A percentile compares a stretch with the other conserved stretches of the same genome.
Conservation (phyloP, 2,888 invertebrate genomes). For the Trachelus troglodyta region DNA sequence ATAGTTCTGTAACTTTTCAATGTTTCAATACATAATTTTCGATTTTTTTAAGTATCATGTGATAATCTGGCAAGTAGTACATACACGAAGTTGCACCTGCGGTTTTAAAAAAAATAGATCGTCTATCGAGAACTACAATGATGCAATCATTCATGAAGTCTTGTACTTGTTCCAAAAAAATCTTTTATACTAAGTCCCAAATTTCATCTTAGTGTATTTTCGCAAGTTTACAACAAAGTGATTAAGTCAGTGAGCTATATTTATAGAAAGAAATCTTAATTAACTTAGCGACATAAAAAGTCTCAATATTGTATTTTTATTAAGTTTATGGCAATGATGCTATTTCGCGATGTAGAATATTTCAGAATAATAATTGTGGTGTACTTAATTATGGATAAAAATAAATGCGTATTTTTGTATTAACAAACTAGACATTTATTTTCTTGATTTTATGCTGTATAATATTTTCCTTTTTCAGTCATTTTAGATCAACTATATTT, state of each 20-base stretch:
- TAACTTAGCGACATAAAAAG: not conserved
- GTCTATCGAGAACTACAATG: not conserved
- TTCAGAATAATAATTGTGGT: conserved; percentile 30
- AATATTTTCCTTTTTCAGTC: not conserved
- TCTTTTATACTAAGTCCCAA: not conserved
- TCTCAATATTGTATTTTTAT: not conserved
- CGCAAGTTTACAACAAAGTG: not conserved
- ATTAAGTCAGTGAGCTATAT: not conserved
- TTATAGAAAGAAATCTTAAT: not conserved
- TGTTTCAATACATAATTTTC: not conserved
- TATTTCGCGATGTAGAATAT: conserved; percentile 13
- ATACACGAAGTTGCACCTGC: too few relatives aligned
- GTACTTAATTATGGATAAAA: conserved; percentile 33
- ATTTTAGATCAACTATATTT: conserved; percentile 11
- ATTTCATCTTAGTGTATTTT: not conserved
- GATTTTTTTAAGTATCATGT: not conserved
- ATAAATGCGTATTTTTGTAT: conserved; percentile 62
- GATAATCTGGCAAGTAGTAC: not conserved
- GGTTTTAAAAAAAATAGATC: not conserved
- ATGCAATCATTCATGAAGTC: not conserved
- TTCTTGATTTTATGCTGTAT: not conserved
- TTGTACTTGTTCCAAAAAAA: not conserved
- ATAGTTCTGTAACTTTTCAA: not conserved
- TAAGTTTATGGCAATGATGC: not conserved
- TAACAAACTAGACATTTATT: conserved; percentile 43